Evolutionary conservation across 2,888 invertebrate genomes (phyloP).

Genomic region (Acholoe squamosa): DNA sequence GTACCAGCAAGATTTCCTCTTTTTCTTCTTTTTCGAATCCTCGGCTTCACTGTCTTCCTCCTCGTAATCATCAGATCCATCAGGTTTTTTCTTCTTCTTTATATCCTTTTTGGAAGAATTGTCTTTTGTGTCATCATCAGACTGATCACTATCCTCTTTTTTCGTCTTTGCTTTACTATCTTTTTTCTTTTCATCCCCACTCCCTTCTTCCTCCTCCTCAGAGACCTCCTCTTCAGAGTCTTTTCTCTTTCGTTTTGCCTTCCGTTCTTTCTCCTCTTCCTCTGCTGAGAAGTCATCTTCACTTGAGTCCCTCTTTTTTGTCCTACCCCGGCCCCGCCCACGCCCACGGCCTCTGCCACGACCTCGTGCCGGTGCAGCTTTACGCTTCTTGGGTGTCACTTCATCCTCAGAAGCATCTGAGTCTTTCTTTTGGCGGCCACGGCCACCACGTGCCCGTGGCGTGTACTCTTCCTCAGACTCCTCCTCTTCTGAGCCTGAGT

Average conservation of each 20-base stretch:
- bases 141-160: constrained; percentile 55
- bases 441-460: neutral
- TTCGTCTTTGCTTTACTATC: constrained; percentile 16
- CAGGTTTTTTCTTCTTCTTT: constrained; percentile 54
- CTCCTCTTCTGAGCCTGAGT: constrained; percentile 65
- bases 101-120: constrained; percentile 62
- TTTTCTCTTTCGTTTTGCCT: constrained; percentile 60
- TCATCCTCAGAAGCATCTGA: constrained; percentile 25
- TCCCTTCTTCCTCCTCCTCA: constrained; percentile 61
- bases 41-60: constrained; percentile 68
- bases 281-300: constrained; percentile 40
- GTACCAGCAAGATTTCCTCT: constrained; percentile 73
- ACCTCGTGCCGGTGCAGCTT: constrained; percentile 36
- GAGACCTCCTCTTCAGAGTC: constrained; percentile 65
- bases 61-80: constrained; percentile 63
- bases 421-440: constrained; percentile 15
- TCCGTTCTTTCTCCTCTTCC: constrained; percentile 21
- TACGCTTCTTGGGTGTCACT: constrained; percentile 9
- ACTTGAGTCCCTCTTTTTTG: constrained; percentile 60
- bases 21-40: constrained; percentile 65
- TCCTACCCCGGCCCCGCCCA: constrained; percentile 44
- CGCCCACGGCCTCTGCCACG: constrained; percentile 29
- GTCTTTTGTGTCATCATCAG: constrained; percentile 63
- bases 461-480: constrained; percentile 48
- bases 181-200: constrained; percentile 40